phyloP scores from a whole-genome alignment of 2,797 vertebrate species.

The Bradypodion pumilum region DNA sequence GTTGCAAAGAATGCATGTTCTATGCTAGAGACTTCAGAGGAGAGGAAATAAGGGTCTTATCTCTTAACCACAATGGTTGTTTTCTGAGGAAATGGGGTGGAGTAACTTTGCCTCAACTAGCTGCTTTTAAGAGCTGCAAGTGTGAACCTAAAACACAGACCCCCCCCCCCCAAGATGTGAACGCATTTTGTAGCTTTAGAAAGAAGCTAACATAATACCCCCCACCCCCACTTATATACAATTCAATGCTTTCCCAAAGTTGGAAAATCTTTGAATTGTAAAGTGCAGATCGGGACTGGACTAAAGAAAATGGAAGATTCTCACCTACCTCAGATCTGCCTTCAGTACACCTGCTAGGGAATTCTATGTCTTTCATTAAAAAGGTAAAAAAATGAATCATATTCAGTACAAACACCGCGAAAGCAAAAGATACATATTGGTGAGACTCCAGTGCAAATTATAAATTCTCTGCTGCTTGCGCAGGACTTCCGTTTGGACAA shows the following conservation, averaged over 20 bases:
- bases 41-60: not conserved
- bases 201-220: not conserved
- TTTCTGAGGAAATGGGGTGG: not conserved
- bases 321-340: not conserved
- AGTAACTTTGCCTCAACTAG: not conserved
- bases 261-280: no score
- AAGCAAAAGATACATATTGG: not conserved
- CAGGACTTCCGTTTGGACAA: not conserved
- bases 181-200: not conserved
- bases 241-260: no score
- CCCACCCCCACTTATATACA: no score
- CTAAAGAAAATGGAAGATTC: not conserved
- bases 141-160: not conserved
- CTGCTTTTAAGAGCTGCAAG: not conserved
- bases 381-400: not conserved
- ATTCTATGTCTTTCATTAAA: not conserved
- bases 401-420: not conserved
- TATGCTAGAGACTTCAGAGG: conserved; percentile 1
- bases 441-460: not conserved
- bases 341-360: not conserved
- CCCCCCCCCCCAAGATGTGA: not conserved
- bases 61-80: not conserved
- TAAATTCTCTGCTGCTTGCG: no score
- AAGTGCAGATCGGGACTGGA: not conserved
- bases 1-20: not conserved